Conservation (phyloP, 2,797 vertebrate species). For the Melanotaenia parkinsoni region DNA sequence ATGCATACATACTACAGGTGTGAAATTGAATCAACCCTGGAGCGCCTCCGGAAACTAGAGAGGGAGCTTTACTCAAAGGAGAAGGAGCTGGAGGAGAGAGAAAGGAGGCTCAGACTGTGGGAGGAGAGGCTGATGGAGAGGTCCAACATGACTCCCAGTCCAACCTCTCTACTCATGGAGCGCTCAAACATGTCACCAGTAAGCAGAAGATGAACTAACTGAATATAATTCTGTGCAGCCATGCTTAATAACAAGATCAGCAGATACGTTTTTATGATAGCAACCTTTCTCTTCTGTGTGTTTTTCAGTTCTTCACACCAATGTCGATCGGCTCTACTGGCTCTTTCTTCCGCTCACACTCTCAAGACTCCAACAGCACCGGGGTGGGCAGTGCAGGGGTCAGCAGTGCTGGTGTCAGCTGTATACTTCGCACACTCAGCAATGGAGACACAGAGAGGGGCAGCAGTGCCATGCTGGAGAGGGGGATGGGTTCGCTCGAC, state of each 20-base stretch:
- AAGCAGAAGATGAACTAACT: conserved; percentile 31
- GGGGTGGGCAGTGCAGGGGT: conserved; percentile 91
- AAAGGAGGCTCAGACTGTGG: conserved; percentile 93
- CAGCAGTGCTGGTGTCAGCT: conserved; percentile 90
- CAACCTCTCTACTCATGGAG: conserved; percentile 75
- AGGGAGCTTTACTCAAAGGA: conserved; percentile 97
- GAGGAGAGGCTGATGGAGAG: conserved; percentile 96
- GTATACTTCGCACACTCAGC: conserved; percentile 79
- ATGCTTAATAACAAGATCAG: background rate
- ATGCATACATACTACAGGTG: conserved; percentile 81
- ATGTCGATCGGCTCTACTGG: conserved; percentile 90
- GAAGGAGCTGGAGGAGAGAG: conserved; percentile 95
- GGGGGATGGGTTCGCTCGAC: conserved; percentile 71
- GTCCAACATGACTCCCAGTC: conserved; percentile 83
- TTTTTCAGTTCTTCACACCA: conserved; percentile 91
- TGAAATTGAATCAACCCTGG: conserved; percentile 97
- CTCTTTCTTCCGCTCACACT: conserved; percentile 97
- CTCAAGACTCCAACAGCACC: conserved; percentile 96
- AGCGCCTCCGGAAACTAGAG: conserved; percentile 95
- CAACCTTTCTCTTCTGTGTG: conserved; percentile 57
- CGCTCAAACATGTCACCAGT: conserved; percentile 77
- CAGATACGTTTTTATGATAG: background rate
- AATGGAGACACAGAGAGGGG: conserved; percentile 78
- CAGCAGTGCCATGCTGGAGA: conserved; percentile 54
- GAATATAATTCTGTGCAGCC: background rate